Percentiles rank a stretch among this genome's conserved stretches.
These are phyloP conservation scores for Hyperoplus lanceolatus DNA, from an alignment of 2,797 vertebrate species.

Conservation along the genomic window DNA sequence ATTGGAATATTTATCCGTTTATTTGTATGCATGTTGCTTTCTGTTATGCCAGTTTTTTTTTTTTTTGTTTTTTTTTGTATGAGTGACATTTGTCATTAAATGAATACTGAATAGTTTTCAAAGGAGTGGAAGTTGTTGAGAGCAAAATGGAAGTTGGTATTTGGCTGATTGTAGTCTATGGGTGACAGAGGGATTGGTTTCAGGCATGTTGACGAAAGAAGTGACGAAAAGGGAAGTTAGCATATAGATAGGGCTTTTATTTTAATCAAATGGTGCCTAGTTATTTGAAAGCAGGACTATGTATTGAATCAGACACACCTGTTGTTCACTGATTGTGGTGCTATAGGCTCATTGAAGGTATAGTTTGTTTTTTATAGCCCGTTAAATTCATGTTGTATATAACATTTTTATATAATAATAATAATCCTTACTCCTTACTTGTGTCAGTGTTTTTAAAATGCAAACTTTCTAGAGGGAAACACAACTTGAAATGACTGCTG, in stretches of 20 bases:
- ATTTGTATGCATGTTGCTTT: slow-evolving; percentile 76
- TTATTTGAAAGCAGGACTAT: slow-evolving; percentile 26
- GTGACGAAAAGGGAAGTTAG: slow-evolving; percentile 66
- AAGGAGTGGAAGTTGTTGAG: slow-evolving; percentile 21
- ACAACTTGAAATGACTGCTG: slow-evolving; percentile 9
- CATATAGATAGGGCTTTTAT: slow-evolving; percentile 1
- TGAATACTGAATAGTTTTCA: slow-evolving; percentile 2
- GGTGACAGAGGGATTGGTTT: background rate
- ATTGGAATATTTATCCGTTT: slow-evolving; percentile 78
- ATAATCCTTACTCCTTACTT: slow-evolving; percentile 21
- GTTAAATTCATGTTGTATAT: slow-evolving; percentile 56
- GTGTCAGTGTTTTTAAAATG: slow-evolving; percentile 46
- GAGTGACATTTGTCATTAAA: slow-evolving; percentile 21
- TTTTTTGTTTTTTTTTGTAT: slow-evolving; percentile 28
- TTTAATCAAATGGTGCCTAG: slow-evolving; percentile 38
- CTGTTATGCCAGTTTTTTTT: slow-evolving; percentile 61
- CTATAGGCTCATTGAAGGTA: slow-evolving; percentile 39
- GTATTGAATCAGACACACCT: slow-evolving; percentile 12
- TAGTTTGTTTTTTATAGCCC: slow-evolving; percentile 30
- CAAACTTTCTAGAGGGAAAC: slow-evolving; percentile 35
- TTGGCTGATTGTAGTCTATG: background rate
- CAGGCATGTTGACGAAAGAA: slow-evolving; percentile 43
- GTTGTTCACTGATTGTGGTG: slow-evolving; percentile 54
- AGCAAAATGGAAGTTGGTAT: slow-evolving; percentile 1
- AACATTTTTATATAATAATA: slow-evolving; percentile 36